phyloP scores from a whole-genome alignment of 2,888 invertebrate species.

The Capitulum mitella region DNA sequence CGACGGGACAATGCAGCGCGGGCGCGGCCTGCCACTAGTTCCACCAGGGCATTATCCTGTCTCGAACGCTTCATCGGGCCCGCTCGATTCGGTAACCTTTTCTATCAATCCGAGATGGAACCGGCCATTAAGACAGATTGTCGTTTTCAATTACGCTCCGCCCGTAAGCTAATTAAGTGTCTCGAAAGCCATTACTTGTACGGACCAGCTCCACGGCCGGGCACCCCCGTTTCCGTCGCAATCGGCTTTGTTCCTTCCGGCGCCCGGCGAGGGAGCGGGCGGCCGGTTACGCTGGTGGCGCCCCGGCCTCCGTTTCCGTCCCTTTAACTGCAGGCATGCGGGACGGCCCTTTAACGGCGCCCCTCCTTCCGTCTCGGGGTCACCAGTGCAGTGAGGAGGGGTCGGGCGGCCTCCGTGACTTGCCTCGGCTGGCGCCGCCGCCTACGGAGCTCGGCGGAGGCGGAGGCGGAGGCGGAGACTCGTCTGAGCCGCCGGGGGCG shows the following conservation, averaged over 20 bases:
- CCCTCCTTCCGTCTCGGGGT: background rate
- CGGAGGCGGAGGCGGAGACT: background rate
- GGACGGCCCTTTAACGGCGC: background rate
- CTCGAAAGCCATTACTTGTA: background rate
- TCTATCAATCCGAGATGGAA: conserved; percentile 3
- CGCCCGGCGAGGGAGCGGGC: background rate
- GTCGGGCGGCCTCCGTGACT: background rate
- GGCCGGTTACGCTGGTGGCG: background rate
- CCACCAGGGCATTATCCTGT: background rate
- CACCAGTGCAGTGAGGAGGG: background rate
- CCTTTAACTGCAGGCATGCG: background rate
- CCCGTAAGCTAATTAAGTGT: conserved; percentile 7
- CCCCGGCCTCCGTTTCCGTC: background rate
- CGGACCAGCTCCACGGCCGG: background rate
- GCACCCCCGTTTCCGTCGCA: background rate
- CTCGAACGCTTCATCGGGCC: background rate
- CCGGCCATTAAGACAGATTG: conserved; percentile 6
- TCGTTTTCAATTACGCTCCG: conserved; percentile 9
- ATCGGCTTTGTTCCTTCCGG: conserved; percentile 23
- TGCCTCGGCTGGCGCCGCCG: no score
- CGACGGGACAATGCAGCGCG: background rate
- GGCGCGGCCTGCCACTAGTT: background rate
- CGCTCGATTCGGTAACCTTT: background rate
- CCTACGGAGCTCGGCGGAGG: no score
- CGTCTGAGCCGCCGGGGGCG: background rate